Percentiles rank a stretch among this genome's conserved stretches.
These are phyloP conservation scores for Oreocharis arfaki DNA, from an alignment of 2,113 vertebrate genomes.

Conservation along the genomic window DNA sequence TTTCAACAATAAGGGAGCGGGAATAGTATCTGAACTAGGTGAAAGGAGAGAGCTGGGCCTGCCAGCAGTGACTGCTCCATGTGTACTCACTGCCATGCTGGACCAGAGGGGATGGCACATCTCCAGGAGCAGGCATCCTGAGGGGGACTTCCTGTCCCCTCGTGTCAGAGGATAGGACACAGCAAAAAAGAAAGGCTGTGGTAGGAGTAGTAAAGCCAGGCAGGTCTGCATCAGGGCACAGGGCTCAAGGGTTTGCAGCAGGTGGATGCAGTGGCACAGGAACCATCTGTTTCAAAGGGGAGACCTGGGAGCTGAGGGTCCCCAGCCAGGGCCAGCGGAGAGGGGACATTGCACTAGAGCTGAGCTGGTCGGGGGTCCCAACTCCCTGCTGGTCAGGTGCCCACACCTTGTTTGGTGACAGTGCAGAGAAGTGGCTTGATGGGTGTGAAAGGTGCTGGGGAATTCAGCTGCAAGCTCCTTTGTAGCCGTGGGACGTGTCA, in stretches of 20 bases:
- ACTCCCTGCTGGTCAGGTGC: not conserved
- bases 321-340: not conserved
- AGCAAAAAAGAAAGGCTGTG: not conserved
- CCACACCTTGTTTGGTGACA: not conserved
- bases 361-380: rapidly evolving
- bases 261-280: not conserved
- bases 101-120: not conserved
- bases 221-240: not conserved
- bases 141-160: not conserved
- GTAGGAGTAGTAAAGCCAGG: not conserved
- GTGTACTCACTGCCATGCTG: not conserved
- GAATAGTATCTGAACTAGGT: conserved; percentile 32
- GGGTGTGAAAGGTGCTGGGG: not conserved
- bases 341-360: rapidly evolving
- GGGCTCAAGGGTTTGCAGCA: not conserved
- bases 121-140: not conserved
- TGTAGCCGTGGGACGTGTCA: rapidly evolving
- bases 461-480: not conserved
- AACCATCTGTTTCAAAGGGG: rapidly evolving
- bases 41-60: not conserved
- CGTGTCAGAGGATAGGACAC: not conserved
- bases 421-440: not conserved
- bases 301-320: not conserved
- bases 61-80: not conserved
- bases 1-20: conserved; percentile 51